Percentiles rank a stretch among this genome's conserved stretches.
These are phyloP conservation scores for Andrena hattorfiana DNA, from an alignment of 2,888 invertebrate genomes.

Conservation along the genomic window DNA sequence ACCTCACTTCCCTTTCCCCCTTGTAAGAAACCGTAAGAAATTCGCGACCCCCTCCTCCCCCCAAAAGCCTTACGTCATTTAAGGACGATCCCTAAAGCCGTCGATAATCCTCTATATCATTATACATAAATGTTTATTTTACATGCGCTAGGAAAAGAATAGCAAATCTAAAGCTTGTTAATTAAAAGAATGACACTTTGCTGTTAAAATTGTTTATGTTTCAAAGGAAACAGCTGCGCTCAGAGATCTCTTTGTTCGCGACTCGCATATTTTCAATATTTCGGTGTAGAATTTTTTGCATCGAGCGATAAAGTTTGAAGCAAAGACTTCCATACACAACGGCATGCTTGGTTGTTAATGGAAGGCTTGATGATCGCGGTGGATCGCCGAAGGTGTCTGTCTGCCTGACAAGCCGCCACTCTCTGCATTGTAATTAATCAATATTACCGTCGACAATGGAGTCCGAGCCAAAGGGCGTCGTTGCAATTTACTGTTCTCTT, in stretches of 20 bases:
- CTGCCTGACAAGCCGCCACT: constrained; percentile 57
- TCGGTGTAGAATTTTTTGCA: background rate
- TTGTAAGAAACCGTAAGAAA: no score
- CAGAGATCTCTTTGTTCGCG: constrained; percentile 19
- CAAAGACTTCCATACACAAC: constrained; percentile 23
- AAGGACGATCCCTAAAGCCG: no score
- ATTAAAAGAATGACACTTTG: constrained; percentile 33
- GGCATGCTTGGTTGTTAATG: constrained; percentile 61
- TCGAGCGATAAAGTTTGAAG: constrained; percentile 14
- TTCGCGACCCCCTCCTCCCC: no score
- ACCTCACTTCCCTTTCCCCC: no score
- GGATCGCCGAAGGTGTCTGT: constrained; percentile 71
- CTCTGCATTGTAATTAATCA: constrained; percentile 82
- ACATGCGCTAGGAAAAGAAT: constrained; percentile 10
- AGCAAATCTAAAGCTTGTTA: background rate
- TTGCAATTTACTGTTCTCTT: constrained; percentile 77
- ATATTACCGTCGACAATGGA: constrained; percentile 83
- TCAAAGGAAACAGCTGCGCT: background rate
- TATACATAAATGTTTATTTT: constrained; percentile 22
- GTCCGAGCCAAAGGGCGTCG: constrained; percentile 73
- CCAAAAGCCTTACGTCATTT: no score
- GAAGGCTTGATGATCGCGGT: constrained; percentile 75
- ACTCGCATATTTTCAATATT: background rate
- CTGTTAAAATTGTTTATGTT: constrained; percentile 19
- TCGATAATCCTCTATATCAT: constrained; percentile 42